Evolutionary conservation across 2,888 invertebrate species (phyloP).

Genomic region (Leptodirus hochenwartii): DNA sequence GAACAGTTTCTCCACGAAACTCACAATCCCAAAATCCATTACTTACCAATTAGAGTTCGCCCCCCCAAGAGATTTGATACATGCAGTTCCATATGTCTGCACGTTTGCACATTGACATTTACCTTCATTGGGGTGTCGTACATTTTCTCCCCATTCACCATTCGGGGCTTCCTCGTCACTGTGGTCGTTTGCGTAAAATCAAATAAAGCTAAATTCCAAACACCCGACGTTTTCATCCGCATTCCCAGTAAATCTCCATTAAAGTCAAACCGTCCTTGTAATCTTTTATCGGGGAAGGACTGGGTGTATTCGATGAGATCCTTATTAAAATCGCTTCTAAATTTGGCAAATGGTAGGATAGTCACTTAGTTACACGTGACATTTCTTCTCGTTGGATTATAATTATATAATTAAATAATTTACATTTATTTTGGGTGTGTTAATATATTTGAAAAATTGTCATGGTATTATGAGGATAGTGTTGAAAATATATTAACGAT

Average conservation of each 20-base stretch:
- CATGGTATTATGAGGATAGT: no score
- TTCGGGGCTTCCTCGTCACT: conserved; percentile 34
- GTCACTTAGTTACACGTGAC: no score
- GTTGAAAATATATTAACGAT: no score
- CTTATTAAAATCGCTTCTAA: conserved; percentile 44
- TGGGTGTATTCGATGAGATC: conserved; percentile 56
- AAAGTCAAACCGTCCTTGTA: conserved; percentile 50
- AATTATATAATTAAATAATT: no score
- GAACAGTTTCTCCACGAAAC: no score
- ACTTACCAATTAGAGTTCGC: conserved; percentile 41
- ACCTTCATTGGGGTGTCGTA: conserved; percentile 33
- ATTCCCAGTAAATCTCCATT: conserved; percentile 42
- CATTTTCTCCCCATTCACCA: conserved; percentile 20
- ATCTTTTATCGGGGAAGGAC: conserved; percentile 63
- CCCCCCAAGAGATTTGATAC: conserved; percentile 54
- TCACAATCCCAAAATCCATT: no score
- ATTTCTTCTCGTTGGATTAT: no score
- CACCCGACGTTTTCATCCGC: conserved; percentile 42
- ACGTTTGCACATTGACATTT: conserved; percentile 51
- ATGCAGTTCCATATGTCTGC: conserved; percentile 61
- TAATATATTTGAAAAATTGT: no score
- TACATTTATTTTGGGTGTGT: no score
- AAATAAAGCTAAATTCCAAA: conserved; percentile 57
- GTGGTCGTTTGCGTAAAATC: conserved; percentile 48
- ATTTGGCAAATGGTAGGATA: no score